Conservation (phyloP, 37 sponge, comb jelly and placozoan genomes). For the Theonella swinhoei region DNA sequence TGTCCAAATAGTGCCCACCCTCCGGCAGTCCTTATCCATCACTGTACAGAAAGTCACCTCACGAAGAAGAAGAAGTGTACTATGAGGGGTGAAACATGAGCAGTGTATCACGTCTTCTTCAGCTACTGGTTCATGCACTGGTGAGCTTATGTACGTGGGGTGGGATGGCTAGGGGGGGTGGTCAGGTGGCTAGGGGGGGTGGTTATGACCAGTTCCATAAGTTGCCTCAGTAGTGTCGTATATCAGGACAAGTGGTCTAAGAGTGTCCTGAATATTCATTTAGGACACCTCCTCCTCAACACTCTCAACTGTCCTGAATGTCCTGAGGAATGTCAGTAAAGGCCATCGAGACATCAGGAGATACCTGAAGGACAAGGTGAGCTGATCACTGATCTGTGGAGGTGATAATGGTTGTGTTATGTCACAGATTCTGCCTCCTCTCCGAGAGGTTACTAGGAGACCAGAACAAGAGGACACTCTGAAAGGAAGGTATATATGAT, state of each 20-base stretch:
- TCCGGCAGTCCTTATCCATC: neutral
- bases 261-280: too few relatives aligned
- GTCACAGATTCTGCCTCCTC: conserved; percentile 82
- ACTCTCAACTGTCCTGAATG: conserved; percentile 8
- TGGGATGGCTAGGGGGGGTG: too few relatives aligned
- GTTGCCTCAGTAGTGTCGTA: too few relatives aligned
- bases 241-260: too few relatives aligned
- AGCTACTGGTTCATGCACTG: conserved; percentile 11
- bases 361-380: neutral
- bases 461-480: conserved; percentile 76
- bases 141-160: too few relatives aligned
- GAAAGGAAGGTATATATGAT: conserved; percentile 59
- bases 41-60: neutral
- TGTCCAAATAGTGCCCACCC: conserved; percentile 4
- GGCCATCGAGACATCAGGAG: conserved; percentile 50
- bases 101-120: neutral
- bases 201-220: too few relatives aligned
- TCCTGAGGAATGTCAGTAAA: conserved; percentile 19
- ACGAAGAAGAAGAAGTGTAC: neutral
- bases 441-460: conserved; percentile 45
- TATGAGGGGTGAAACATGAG: neutral
- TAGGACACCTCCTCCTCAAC: neutral
- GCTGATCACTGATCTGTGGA: too few relatives aligned
- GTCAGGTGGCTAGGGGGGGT: too few relatives aligned
- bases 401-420: too few relatives aligned